Percentiles rank a stretch among this genome's conserved stretches.
phyloP scores from a whole-genome alignment of 1,140 invertebrate species.

The Bathynomus jamesi region DNA sequence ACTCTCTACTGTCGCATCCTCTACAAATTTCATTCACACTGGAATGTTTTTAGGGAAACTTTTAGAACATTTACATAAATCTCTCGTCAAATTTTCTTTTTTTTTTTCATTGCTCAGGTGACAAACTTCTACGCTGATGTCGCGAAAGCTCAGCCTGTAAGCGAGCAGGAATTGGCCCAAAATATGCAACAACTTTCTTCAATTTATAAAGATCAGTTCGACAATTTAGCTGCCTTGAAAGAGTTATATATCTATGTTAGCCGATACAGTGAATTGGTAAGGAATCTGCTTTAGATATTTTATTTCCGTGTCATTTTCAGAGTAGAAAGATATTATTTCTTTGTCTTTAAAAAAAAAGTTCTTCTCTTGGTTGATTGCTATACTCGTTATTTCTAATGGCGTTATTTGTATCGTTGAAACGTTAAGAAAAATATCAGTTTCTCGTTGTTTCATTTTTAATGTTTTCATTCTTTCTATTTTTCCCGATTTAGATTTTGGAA shows the following conservation, averaged over 20 bases:
- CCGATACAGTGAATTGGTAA: conserved; percentile 85
- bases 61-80: too few relatives aligned
- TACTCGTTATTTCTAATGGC: not conserved
- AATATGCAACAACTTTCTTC: conserved; percentile 84
- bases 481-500: conserved; percentile 58
- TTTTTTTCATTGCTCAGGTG: too few relatives aligned
- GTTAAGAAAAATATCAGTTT: not conserved
- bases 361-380: not conserved
- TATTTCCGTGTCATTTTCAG: not conserved
- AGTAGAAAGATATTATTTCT: not conserved
- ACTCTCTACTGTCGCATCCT: too few relatives aligned
- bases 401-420: not conserved
- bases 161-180: conserved; percentile 83
- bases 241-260: conserved; percentile 89
- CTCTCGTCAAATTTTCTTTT: too few relatives aligned
- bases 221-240: conserved; percentile 80
- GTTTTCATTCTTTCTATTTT: conserved; percentile 27
- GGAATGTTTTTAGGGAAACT: too few relatives aligned
- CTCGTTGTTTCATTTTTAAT: not conserved
- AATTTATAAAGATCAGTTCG: conserved; percentile 77
- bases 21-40: too few relatives aligned
- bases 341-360: not conserved
- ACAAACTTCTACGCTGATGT: conserved; percentile 79
- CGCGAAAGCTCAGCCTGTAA: conserved; percentile 72
- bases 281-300: conserved; percentile 32